Conservation (phyloP, 37 sponge, comb jelly and placozoan species). For the Chondrosia reniformis region DNA sequence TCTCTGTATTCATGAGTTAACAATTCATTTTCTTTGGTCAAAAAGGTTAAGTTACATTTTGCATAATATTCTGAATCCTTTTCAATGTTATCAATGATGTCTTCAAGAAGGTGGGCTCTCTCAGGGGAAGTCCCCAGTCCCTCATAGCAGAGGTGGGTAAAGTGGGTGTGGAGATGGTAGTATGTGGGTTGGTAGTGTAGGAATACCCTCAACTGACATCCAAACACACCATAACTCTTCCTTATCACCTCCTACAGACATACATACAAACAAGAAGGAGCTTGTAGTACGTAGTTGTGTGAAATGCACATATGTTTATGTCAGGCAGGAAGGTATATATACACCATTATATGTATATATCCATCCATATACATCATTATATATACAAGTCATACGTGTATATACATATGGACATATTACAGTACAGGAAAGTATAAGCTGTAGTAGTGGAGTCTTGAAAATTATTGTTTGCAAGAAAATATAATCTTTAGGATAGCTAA, state of each 20-base stretch:
- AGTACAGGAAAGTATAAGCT: no score
- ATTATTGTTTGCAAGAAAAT: no score
- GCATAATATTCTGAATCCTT: slow-evolving; percentile 62
- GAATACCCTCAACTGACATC: slow-evolving; percentile 62
- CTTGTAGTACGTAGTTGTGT: no score
- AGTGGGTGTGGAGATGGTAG: slow-evolving; percentile 97
- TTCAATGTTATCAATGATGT: slow-evolving; percentile 91
- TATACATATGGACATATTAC: no score
- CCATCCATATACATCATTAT: no score
- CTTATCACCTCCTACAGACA: slow-evolving; percentile 42
- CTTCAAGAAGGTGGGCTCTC: slow-evolving; percentile 79
- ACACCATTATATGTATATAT: no score
- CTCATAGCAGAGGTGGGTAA: slow-evolving; percentile 67
- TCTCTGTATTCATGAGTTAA: neutral
- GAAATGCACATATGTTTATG: no score
- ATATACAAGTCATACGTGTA: no score
- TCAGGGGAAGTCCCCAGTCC: slow-evolving; percentile 56
- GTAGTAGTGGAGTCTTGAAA: no score
- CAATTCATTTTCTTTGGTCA: slow-evolving; percentile 36
- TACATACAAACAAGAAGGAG: neutral
- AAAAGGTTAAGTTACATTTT: slow-evolving; percentile 70
- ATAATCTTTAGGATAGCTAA: no score
- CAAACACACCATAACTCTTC: slow-evolving; percentile 55
- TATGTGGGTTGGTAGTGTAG: slow-evolving; percentile 98
- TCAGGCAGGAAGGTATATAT: no score